Conservation (phyloP, 2,888 invertebrate species). For the Gnatocerus cornutus region DNA sequence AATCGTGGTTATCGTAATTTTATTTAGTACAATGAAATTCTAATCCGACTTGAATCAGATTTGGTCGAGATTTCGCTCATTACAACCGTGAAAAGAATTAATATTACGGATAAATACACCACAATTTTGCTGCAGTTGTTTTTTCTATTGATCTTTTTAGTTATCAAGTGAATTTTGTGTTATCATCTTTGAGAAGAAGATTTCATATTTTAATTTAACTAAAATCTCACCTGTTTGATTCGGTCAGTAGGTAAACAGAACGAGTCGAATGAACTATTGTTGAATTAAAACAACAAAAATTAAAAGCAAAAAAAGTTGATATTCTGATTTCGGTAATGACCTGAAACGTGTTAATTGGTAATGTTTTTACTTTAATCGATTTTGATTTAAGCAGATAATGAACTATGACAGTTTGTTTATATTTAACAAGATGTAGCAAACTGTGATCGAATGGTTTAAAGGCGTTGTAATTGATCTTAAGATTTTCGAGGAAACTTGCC, state of each 20-base stretch:
- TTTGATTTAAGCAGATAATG: conserved; percentile 12
- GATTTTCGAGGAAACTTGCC: too few species aligned
- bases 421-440: not conserved
- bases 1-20: conserved; percentile 19
- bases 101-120: conserved; percentile 18
- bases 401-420: not conserved
- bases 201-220: conserved; percentile 19
- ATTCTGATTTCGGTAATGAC: not conserved
- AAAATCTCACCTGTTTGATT: conserved; percentile 10
- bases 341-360: conserved; percentile 7
- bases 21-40: conserved; percentile 33
- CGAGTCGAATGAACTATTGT: conserved; percentile 27
- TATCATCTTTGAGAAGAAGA: conserved; percentile 1
- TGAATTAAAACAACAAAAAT: conserved; percentile 31
- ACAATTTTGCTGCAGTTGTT: not conserved
- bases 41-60: conserved; percentile 9
- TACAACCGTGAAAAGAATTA: conserved; percentile 29
- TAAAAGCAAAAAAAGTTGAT: conserved; percentile 12
- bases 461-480: not conserved
- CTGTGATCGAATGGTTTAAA: not conserved
- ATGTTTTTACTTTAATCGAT: conserved; percentile 9
- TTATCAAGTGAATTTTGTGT: not conserved
- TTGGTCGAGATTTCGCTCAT: conserved; percentile 29
- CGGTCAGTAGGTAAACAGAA: conserved; percentile 40
- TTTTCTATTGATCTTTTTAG: too few species aligned